Evolutionary conservation across 2,113 vertebrate species (phyloP).

Genomic region (Peromyscus maniculatus): DNA sequence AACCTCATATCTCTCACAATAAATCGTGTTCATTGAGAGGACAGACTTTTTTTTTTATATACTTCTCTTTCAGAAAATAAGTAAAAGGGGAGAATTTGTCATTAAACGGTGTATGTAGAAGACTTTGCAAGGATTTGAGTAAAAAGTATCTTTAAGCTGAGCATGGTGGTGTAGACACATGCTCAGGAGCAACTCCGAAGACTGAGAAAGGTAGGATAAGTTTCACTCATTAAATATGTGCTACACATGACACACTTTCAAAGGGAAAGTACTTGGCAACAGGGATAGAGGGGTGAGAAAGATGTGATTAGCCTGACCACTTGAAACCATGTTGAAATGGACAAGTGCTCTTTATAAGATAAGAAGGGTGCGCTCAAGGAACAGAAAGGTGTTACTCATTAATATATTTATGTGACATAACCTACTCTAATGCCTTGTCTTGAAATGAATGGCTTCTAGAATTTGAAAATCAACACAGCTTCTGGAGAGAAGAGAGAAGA

Average conservation of each 20-base stretch:
- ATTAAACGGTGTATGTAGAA: not conserved
- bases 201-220: not conserved
- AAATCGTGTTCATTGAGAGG: not conserved
- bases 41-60: rapidly evolving
- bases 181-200: not conserved
- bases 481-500: not conserved
- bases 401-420: not conserved
- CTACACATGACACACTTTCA: not conserved
- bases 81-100: not conserved
- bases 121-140: not conserved
- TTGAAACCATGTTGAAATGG: not conserved
- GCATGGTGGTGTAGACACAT: not conserved
- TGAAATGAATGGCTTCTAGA: not conserved
- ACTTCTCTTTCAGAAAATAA: not conserved
- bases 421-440: not conserved
- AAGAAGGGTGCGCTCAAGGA: not conserved
- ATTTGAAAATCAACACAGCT: not conserved
- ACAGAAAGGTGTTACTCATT: rapidly evolving
- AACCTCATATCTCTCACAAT: not conserved
- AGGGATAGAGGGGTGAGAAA: not conserved
- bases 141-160: not conserved
- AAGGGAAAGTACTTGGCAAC: not conserved
- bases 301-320: not conserved
- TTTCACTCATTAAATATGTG: not conserved
- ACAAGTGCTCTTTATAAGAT: too few species aligned